A percentile compares a stretch with the other conserved stretches of the same genome.
Conservation (phyloP, 64 coral and sea anemone genomes). For the Stichodactyla helianthus region DNA sequence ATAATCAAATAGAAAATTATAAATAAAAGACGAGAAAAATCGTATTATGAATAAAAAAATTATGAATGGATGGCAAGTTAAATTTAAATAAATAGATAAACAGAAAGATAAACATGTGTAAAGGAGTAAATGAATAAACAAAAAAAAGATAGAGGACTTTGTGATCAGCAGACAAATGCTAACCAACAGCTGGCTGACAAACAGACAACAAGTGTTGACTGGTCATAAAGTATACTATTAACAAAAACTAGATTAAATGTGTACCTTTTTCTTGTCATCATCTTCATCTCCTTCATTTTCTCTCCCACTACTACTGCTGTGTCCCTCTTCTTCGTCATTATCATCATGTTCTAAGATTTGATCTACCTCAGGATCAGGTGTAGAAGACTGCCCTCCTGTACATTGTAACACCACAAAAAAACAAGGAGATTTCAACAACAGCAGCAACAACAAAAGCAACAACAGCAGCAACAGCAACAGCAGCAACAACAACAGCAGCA, state of each 20-base stretch:
- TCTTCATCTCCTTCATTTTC: slow-evolving; percentile 36
- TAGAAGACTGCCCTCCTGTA: slow-evolving; percentile 10
- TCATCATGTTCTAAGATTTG: neutral
- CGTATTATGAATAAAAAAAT: neutral
- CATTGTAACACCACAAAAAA: neutral
- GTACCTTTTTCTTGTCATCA: slow-evolving; percentile 27
- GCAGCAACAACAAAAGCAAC: no score
- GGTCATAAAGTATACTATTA: no score
- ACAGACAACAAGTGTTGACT: no score
- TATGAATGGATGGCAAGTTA: neutral
- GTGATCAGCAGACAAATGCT: no score
- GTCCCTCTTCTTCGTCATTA: slow-evolving; percentile 3
- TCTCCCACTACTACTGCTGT: slow-evolving; percentile 4
- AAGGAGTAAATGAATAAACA: no score
- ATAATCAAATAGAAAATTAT: neutral
- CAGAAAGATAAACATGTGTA: no score
- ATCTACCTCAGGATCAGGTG: slow-evolving; percentile 22
- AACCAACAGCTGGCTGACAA: no score
- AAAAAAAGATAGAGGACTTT: no score
- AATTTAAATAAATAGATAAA: no score
- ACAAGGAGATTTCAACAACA: neutral
- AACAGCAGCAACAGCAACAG: no score
- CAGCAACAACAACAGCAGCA: no score
- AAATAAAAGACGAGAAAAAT: neutral
- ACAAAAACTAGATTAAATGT: neutral